A percentile compares a stretch with the other conserved stretches of the same genome.
Conservation (phyloP, 53 echinoderm and acorn worm species). For the Temnopleurus reevesii region DNA sequence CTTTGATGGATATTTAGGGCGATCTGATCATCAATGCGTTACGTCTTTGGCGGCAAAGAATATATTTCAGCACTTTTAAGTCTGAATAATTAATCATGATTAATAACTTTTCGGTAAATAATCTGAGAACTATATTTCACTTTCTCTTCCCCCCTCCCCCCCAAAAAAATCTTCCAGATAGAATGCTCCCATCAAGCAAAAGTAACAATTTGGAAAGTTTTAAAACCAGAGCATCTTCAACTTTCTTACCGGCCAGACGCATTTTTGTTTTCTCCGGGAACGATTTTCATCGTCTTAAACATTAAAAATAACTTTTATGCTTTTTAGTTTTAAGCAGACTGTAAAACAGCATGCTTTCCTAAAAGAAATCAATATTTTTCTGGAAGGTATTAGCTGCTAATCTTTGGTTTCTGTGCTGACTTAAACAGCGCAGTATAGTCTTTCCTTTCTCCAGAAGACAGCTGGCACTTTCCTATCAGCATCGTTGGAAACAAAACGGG, state of each 20-base stretch:
- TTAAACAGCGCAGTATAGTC: background rate
- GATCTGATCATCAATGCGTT: constrained; percentile 6
- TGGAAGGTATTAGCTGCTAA: background rate
- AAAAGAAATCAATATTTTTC: constrained; percentile 7
- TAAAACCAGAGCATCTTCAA: background rate
- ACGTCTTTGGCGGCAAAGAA: background rate
- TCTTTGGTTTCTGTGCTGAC: background rate
- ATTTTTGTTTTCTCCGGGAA: background rate
- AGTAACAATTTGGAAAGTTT: background rate
- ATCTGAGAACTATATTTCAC: background rate
- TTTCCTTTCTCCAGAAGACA: background rate
- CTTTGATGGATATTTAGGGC: background rate
- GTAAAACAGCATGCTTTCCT: background rate
- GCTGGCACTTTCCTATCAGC: background rate
- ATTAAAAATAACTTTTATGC: background rate
- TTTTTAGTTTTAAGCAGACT: background rate
- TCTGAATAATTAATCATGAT: constrained; percentile 6
- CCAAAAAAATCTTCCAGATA: background rate
- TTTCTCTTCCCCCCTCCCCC: background rate
- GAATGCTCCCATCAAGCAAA: background rate
- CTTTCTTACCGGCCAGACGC: background rate
- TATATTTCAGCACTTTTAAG: background rate
- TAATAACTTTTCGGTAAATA: background rate
- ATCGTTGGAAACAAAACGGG: background rate
- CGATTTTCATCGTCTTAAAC: background rate